Evolutionary conservation across 2,113 vertebrate genomes (phyloP).

Genomic region (Pygoscelis adeliae): DNA sequence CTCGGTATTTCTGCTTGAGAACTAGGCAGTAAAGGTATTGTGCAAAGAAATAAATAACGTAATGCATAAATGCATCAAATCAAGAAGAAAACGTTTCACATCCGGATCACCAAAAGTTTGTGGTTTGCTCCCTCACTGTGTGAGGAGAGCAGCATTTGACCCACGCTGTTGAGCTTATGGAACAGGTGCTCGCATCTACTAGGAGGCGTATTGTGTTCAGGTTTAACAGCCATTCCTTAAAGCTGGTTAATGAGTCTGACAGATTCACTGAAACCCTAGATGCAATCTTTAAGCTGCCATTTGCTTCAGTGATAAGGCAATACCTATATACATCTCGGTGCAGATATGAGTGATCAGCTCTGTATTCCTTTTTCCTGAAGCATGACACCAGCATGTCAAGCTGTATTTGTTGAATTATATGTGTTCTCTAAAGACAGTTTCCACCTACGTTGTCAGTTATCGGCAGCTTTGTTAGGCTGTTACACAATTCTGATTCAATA

Average conservation of each 20-base stretch:
- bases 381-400: not conserved
- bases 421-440: not conserved
- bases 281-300: not conserved
- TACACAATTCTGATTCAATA: not conserved
- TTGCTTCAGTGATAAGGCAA: not conserved
- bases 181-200: not conserved
- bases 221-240: not conserved
- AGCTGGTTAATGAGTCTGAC: not conserved
- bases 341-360: not conserved
- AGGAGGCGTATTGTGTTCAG: not conserved
- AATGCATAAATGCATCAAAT: not conserved
- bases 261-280: not conserved
- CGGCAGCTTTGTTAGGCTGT: not conserved
- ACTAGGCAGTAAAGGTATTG: not conserved
- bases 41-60: not conserved
- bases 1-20: not conserved
- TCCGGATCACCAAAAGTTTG: not conserved
- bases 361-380: not conserved
- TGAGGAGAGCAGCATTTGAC: not conserved
- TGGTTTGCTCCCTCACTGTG: not conserved
- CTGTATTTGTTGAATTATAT: not conserved
- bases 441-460: not conserved
- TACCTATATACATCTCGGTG: not conserved
- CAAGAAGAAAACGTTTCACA: not conserved
- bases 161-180: not conserved